Percentiles rank a stretch among this genome's conserved stretches.
Conservation (phyloP, 2,888 invertebrate genomes). For the Halictus quadricinctus region DNA sequence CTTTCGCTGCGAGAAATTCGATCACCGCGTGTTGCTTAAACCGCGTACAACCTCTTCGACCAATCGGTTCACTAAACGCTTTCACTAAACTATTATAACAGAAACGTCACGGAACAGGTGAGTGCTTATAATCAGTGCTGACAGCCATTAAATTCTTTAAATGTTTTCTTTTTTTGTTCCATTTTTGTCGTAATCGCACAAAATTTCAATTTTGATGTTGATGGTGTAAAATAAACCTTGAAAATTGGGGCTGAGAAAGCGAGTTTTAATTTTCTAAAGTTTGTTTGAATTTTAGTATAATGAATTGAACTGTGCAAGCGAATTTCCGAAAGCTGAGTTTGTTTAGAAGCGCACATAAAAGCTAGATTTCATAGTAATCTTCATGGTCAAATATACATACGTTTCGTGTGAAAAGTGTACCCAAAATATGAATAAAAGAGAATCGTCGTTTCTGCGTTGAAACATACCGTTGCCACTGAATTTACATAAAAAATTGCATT, state of each 20-base stretch:
- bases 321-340: too few species aligned
- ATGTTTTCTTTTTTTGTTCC: too few species aligned
- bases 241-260: too few species aligned
- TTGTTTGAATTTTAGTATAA: too few species aligned
- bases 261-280: too few species aligned
- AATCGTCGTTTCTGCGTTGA: not conserved
- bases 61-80: not conserved
- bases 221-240: too few species aligned
- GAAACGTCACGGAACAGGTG: not conserved
- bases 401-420: not conserved
- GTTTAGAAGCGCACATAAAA: too few species aligned
- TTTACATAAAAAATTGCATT: not conserved
- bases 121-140: not conserved
- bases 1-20: slow-evolving; percentile 2
- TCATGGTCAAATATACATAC: too few species aligned
- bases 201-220: too few species aligned
- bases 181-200: too few species aligned
- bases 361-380: too few species aligned
- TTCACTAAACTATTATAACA: not conserved
- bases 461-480: not conserved
- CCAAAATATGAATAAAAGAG: not conserved
- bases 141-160: not conserved
- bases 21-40: not conserved
- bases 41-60: not conserved
- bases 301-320: too few species aligned